Evolutionary conservation across 1,140 invertebrate species (phyloP).

Genomic region (Meloidogyne exigua): DNA sequence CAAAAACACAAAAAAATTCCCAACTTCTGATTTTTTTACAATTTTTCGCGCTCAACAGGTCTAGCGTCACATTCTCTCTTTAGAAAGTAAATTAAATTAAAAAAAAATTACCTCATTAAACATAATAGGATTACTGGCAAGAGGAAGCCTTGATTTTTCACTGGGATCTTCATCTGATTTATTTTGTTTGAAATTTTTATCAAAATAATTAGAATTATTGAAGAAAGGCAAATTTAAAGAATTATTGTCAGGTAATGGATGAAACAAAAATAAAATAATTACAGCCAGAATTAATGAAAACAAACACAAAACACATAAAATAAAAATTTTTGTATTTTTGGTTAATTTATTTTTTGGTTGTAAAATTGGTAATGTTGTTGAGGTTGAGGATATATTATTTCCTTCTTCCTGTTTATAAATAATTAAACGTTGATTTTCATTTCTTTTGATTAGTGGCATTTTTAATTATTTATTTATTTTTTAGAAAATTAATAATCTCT

Average conservation of each 20-base stretch:
- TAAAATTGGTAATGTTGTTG: background rate
- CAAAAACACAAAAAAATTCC: too few species aligned
- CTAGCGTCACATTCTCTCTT: too few species aligned
- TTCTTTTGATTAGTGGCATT: background rate
- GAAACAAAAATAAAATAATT: background rate
- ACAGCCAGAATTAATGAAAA: background rate
- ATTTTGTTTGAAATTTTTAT: background rate
- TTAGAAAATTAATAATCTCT: too few species aligned
- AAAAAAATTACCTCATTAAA: conserved; percentile 13
- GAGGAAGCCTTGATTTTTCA: conserved; percentile 14
- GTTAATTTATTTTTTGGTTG: background rate
- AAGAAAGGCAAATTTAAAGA: background rate
- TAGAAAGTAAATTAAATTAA: too few species aligned
- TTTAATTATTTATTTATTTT: background rate
- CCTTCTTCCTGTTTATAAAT: background rate
- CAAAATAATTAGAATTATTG: background rate
- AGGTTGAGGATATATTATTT: background rate
- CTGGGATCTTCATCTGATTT: conserved; percentile 8
- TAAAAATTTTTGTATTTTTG: background rate
- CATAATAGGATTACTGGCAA: conserved; percentile 9
- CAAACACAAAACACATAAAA: background rate
- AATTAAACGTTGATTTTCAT: background rate
- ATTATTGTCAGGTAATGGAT: background rate
- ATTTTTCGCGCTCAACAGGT: too few species aligned
- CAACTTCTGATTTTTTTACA: too few species aligned